Evolutionary conservation across 2,888 invertebrate genomes (phyloP).

Genomic region (Rhamnusium bicolor): DNA sequence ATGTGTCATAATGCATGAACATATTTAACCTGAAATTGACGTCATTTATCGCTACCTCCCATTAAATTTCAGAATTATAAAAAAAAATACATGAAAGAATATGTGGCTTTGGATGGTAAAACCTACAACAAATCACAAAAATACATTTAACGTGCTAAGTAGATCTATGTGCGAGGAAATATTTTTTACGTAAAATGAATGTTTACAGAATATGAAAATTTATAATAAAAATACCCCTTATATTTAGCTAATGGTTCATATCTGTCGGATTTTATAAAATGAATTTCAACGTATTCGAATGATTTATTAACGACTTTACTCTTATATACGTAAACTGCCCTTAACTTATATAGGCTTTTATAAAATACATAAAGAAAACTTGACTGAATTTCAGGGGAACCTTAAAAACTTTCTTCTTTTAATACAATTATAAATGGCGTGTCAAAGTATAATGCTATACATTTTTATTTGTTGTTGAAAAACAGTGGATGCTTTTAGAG

Average conservation of each 20-base stretch:
- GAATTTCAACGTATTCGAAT: background rate
- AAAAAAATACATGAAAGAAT: no score
- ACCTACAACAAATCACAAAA: no score
- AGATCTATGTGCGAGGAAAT: background rate
- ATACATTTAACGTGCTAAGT: no score
- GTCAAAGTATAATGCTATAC: no score
- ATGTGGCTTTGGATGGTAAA: no score
- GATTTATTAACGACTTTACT: background rate
- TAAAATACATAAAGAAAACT: background rate
- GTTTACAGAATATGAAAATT: background rate
- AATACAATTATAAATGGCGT: background rate
- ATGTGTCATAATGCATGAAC: no score
- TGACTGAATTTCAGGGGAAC: background rate
- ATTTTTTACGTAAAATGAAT: background rate
- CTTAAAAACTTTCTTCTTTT: background rate
- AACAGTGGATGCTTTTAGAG: no score
- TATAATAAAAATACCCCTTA: background rate
- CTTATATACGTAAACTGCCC: background rate
- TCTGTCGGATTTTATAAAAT: background rate
- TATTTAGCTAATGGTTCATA: background rate
- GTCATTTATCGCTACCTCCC: no score
- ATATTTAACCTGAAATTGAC: no score
- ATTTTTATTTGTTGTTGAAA: no score
- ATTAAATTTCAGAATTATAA: no score
- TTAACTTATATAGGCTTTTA: background rate